A percentile compares a stretch with the other conserved stretches of the same genome.
Evolutionary conservation across 2,888 invertebrate genomes (phyloP).

Genomic region (Eubasilissa splendida): DNA sequence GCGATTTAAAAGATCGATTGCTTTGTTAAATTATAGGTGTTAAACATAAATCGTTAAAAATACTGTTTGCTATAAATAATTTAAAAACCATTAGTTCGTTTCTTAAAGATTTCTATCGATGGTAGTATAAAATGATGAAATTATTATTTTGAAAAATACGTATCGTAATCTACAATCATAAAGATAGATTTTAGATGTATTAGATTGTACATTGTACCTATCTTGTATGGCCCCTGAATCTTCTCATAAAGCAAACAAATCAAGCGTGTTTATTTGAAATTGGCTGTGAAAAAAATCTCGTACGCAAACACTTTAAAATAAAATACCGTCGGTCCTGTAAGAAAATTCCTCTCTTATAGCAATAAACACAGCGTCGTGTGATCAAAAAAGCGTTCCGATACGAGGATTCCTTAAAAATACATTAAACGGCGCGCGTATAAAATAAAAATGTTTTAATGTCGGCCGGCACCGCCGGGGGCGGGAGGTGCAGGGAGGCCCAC

Average conservation of each 20-base stretch:
- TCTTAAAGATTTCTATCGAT: too few relatives aligned
- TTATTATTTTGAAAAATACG: too few relatives aligned
- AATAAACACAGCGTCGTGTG: background rate
- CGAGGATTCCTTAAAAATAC: slow-evolving; percentile 8
- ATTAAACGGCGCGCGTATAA: slow-evolving; percentile 32
- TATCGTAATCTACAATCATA: too few relatives aligned
- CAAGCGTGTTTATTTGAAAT: too few relatives aligned
- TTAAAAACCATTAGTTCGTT: background rate
- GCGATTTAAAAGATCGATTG: background rate
- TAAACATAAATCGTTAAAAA: background rate
- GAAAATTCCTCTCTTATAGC: background rate
- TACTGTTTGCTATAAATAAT: background rate
- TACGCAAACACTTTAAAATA: too few relatives aligned
- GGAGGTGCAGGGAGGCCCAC: slow-evolving; percentile 9
- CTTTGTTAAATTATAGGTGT: background rate
- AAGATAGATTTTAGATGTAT: too few relatives aligned
- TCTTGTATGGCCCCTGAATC: too few relatives aligned
- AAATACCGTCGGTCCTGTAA: too few relatives aligned
- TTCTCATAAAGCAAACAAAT: too few relatives aligned
- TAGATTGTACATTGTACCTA: too few relatives aligned
- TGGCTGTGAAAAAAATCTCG: too few relatives aligned
- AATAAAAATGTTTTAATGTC: slow-evolving; percentile 47
- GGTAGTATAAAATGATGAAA: too few relatives aligned
- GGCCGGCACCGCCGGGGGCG: background rate
- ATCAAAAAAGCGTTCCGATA: background rate